Base-by-base conservation (phyloP, 1,140 invertebrate species). In the Polypedilum vanderplanki region DNA sequence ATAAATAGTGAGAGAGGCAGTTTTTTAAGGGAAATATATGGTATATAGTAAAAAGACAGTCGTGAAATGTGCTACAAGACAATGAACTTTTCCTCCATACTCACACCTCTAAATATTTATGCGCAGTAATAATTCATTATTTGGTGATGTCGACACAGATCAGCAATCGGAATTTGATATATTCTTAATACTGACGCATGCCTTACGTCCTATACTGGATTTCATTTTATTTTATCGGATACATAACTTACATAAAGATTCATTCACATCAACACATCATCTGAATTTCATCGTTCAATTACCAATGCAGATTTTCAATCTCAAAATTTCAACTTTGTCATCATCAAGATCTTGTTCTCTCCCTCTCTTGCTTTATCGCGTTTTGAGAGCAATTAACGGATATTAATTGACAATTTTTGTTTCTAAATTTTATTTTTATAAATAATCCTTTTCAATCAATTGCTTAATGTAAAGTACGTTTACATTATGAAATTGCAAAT, bases 21-120 rank as follows among this genome's bases (percentile, higher is more conserved):
- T 33, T 33, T 33, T 33, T 33, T 3, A 12, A 57, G 46, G n/a
- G 15, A 57, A 57, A 57, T 57, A 57, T n/a, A 57, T n/a, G 46
- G 15, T 46, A 46, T n/a, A n/a, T 33, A 33, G 24, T 33, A 33
- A 33, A 33, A 33, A 33, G 24, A 33, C 24, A 57, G 10, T 12
- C 46, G 4, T 57, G n/a, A 57, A 57, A 57, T 57, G 46, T 57
- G 46, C 46, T 57, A 57, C 10, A 57, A 57, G 46, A 57, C 46
- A 57, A 57, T 57, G 46, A 57, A 57, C 46, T 15, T 57, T 57
- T 4, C 5, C 46, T 57, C 15, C 46, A 4, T n/a, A n/a, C n/a
- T 57, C n/a, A 57, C 12, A 57, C 46, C 46, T 57, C 46, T 57
- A 57, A 57, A 57, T 57, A 57, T 57, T 57, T n/a, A 57, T 57